Evolutionary conservation across 2,888 invertebrate genomes (phyloP).

Genomic region (Archaeoteleia sp.): DNA sequence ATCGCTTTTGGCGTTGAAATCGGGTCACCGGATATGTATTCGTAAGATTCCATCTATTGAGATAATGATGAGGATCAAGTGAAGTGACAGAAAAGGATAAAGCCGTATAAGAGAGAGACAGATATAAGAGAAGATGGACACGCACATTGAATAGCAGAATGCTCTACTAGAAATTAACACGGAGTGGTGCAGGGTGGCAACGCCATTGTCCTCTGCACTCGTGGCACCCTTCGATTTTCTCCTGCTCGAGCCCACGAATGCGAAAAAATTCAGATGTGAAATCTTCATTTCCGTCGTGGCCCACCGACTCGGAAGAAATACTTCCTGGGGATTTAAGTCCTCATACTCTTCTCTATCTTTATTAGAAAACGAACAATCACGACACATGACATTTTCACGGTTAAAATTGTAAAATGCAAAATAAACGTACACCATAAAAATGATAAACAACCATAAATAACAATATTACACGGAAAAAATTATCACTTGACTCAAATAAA

Average conservation of each 20-base stretch:
- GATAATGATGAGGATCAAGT: constrained; percentile 60
- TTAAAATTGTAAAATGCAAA: constrained; percentile 47
- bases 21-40: constrained; percentile 70
- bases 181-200: constrained; percentile 64
- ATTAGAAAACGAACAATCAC: constrained; percentile 49
- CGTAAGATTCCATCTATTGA: constrained; percentile 59
- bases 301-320: constrained; percentile 73
- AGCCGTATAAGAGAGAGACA: constrained; percentile 18
- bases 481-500: too few relatives aligned
- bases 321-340: constrained; percentile 66
- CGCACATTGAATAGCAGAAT: constrained; percentile 49
- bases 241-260: constrained; percentile 57
- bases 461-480: too few relatives aligned
- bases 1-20: constrained; percentile 66
- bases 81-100: constrained; percentile 48
- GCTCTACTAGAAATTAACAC: constrained; percentile 68
- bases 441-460: too few relatives aligned
- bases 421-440: constrained; percentile 20
- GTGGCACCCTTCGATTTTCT: constrained; percentile 58
- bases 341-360: constrained; percentile 27
- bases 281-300: constrained; percentile 71
- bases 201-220: constrained; percentile 63
- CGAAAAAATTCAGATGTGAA: constrained; percentile 73
- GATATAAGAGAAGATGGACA: constrained; percentile 35
- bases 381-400: constrained; percentile 36